Conservation (phyloP, 2,888 invertebrate species). For the Drosophila melanosoma region DNA sequence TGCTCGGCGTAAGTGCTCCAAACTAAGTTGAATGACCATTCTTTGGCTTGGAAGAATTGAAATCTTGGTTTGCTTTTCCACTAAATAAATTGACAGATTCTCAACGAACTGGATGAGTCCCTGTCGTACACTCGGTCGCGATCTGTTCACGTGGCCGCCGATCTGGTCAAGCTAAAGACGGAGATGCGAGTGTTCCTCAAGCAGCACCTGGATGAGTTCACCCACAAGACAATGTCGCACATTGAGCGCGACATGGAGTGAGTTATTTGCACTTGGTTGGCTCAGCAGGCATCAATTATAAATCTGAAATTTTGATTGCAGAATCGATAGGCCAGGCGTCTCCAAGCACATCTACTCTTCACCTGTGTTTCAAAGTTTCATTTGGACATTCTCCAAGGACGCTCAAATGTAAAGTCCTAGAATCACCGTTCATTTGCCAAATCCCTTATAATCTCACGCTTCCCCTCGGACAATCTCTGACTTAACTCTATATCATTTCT, state of each 20-base stretch:
- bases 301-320: slow-evolving; percentile 36
- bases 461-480: background rate
- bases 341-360: slow-evolving; percentile 83
- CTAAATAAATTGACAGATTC: slow-evolving; percentile 70
- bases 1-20: slow-evolving; percentile 79
- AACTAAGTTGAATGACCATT: background rate
- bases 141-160: slow-evolving; percentile 69
- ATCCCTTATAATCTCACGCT: background rate
- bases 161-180: slow-evolving; percentile 81
- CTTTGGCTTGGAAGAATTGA: background rate
- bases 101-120: slow-evolving; percentile 83
- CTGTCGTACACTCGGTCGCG: slow-evolving; percentile 66
- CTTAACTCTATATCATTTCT: background rate
- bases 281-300: background rate
- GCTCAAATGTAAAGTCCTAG: slow-evolving; percentile 74
- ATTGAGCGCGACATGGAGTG: slow-evolving; percentile 85
- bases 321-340: slow-evolving; percentile 82
- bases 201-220: slow-evolving; percentile 84
- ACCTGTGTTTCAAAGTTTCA: slow-evolving; percentile 82
- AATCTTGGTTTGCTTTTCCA: background rate
- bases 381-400: slow-evolving; percentile 84
- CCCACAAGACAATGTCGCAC: slow-evolving; percentile 84
- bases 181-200: slow-evolving; percentile 82
- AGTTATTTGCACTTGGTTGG: slow-evolving; percentile 33
- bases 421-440: background rate